Evolutionary conservation across 2,797 vertebrate species (phyloP), one percentile per base, ranked within the genome.

Genomic region (Cossypha caffra): DNA sequence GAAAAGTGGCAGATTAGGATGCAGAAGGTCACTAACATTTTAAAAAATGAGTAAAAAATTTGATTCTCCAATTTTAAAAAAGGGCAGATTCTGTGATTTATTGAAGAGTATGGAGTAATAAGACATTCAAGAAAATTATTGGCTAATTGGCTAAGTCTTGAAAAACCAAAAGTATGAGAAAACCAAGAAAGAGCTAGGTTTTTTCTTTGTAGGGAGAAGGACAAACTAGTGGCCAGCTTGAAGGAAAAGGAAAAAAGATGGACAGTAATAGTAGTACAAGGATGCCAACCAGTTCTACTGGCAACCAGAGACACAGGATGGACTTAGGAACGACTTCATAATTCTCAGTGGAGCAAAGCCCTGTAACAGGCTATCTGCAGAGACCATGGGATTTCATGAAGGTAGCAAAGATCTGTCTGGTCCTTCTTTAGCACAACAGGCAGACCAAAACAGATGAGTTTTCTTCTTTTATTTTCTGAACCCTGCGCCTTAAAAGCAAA

Each of bases 141-240:
- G 28, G 6, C 28, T 50, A 50, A 50, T 19, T 43, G 1, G 40
- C 40, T 40, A 40, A 40, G 40, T 40, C 40, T 40, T 40, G 16
- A 16, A 40, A 16, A 40, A 40, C 16, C 1, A 21, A 25, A 25
- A 3, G 1, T n/a, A 19, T 66, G 29, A 72, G 33, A 61, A 84
- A 91, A 88, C 1, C 47, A 25, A 48, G 29, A 55, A 58, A 4
- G 25, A 78, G 7, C 20, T 52, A 45, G 1, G 1, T 63, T 78
- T 71, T 7, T 37, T 42, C 8, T 72, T 48, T 52, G 5, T 19
- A 52, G 37, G n/a, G 16, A 61, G 67, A 21, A 62, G 5, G 14
- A 57, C 6, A 63, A 74, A 13, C 1, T 33, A 42, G 3, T 7
- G 4, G 3, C 2, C 3, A 67, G 4, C 10, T 74, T 14, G 21